phyloP scores from a whole-genome alignment of 2,888 invertebrate species.

The Eurois occulta region DNA sequence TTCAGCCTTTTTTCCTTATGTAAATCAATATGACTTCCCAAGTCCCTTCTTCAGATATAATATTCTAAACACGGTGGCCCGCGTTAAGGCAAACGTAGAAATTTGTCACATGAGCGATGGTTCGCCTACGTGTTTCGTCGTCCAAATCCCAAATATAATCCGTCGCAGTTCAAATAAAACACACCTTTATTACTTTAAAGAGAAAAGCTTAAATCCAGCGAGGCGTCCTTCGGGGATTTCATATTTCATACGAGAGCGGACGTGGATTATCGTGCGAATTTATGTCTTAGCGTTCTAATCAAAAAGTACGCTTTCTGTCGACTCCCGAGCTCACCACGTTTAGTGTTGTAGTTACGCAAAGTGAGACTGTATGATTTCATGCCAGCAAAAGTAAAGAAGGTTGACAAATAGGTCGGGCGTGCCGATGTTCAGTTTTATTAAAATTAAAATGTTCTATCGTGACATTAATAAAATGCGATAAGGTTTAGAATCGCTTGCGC shows the following conservation, averaged over 20 bases:
- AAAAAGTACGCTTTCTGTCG: slow-evolving; percentile 85
- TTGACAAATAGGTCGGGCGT: slow-evolving; percentile 90
- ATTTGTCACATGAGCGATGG: slow-evolving; percentile 91
- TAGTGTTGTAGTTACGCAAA: slow-evolving; percentile 82
- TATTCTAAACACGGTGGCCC: slow-evolving; percentile 89
- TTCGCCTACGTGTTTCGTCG: slow-evolving; percentile 89
- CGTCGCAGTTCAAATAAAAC: slow-evolving; percentile 87
- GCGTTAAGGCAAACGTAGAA: slow-evolving; percentile 90
- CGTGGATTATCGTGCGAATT: slow-evolving; percentile 85
- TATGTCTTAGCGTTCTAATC: slow-evolving; percentile 86
- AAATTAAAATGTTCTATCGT: slow-evolving; percentile 89
- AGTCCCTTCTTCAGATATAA: slow-evolving; percentile 83
- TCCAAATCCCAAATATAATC: slow-evolving; percentile 90
- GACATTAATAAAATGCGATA: slow-evolving; percentile 86
- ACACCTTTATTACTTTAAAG: slow-evolving; percentile 90
- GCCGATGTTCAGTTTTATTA: slow-evolving; percentile 90
- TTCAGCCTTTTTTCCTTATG: slow-evolving; percentile 79
- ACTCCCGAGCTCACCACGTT: slow-evolving; percentile 68
- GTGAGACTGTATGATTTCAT: slow-evolving; percentile 89
- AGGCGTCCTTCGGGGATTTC: slow-evolving; percentile 82
- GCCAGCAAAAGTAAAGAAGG: slow-evolving; percentile 90
- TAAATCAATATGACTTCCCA: slow-evolving; percentile 87
- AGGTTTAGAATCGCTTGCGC: slow-evolving; percentile 82
- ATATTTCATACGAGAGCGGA: slow-evolving; percentile 83
- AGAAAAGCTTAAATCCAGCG: slow-evolving; percentile 88